These are phyloP conservation scores for Oikopleura albicans DNA, from an alignment of 23 tunicate genomes.

Conservation along the genomic window DNA sequence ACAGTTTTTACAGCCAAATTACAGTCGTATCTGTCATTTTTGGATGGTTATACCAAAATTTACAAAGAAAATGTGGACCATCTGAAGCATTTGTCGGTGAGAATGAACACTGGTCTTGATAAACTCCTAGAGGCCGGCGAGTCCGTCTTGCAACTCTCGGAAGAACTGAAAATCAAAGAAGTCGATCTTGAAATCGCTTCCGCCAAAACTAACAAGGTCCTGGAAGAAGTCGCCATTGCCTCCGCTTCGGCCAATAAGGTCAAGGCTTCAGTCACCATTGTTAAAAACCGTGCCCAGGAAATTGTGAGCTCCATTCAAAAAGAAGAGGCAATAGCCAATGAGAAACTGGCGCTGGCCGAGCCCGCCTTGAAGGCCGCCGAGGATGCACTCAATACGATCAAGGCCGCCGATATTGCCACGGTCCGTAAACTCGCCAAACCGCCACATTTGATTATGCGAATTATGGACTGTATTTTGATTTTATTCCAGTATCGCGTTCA, in stretches of 20 bases:
- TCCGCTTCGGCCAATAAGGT: conserved; percentile 88
- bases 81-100: conserved; percentile 41
- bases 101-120: conserved; percentile 95
- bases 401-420: conserved; percentile 96
- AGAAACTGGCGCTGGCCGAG: conserved; percentile 71
- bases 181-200: conserved; percentile 76
- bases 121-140: conserved; percentile 90
- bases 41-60: conserved; percentile 76
- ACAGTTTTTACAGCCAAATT: too few species aligned
- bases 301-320: conserved; percentile 70
- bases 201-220: conserved; percentile 67
- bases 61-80: conserved; percentile 58
- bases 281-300: conserved; percentile 84
- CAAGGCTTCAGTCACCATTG: conserved; percentile 60
- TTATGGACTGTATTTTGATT: conserved; percentile 75
- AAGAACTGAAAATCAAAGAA: conserved; percentile 82
- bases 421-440: conserved; percentile 99
- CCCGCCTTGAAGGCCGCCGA: conserved; percentile 92
- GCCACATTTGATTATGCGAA: conserved; percentile 93
- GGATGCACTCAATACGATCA: conserved; percentile 94
- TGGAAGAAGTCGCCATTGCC: conserved; percentile 81
- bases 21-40: conserved; percentile 82
- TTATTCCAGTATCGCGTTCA: conserved; percentile 42
- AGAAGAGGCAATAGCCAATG: conserved; percentile 55
- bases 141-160: conserved; percentile 53